Evolutionary conservation across 23 tunicate species (phyloP).

Genomic region (Clavelina lepadiformis): DNA sequence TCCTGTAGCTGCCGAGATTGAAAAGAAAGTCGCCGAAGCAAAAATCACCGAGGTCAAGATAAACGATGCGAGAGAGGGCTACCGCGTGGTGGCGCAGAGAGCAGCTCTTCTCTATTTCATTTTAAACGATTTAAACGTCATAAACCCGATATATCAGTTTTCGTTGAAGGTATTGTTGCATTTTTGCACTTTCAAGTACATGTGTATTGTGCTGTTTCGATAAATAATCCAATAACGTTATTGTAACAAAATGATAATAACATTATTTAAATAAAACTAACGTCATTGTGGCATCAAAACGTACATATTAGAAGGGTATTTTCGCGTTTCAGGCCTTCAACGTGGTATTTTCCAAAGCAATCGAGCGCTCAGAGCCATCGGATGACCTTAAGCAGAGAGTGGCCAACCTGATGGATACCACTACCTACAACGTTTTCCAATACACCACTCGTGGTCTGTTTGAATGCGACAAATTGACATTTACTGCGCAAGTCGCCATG

Average conservation of each 20-base stretch:
- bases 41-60: constrained; percentile 91
- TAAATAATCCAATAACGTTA: background rate
- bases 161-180: constrained; percentile 55
- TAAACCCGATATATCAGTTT: constrained; percentile 96
- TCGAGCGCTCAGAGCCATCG: constrained; percentile 78
- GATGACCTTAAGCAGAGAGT: constrained; percentile 87
- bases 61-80: constrained; percentile 96
- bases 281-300: background rate
- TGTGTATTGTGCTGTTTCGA: background rate
- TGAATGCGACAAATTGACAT: constrained; percentile 96
- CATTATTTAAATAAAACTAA: no score
- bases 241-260: background rate
- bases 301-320: no score
- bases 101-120: constrained; percentile 97
- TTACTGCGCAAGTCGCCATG: constrained; percentile 97
- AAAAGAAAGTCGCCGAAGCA: constrained; percentile 93
- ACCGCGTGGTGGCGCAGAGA: constrained; percentile 77
- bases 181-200: background rate
- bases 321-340: constrained; percentile 86
- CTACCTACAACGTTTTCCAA: constrained; percentile 93
- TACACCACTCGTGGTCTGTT: constrained; percentile 95
- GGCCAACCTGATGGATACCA: constrained; percentile 75
- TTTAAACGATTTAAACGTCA: constrained; percentile 86
- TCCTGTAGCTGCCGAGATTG: constrained; percentile 93
- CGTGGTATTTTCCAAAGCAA: constrained; percentile 96